Evolutionary conservation across 2,113 vertebrate species (phyloP), one percentile per base, ranked within the genome.

Genomic region (Eudyptes chrysolophus): DNA sequence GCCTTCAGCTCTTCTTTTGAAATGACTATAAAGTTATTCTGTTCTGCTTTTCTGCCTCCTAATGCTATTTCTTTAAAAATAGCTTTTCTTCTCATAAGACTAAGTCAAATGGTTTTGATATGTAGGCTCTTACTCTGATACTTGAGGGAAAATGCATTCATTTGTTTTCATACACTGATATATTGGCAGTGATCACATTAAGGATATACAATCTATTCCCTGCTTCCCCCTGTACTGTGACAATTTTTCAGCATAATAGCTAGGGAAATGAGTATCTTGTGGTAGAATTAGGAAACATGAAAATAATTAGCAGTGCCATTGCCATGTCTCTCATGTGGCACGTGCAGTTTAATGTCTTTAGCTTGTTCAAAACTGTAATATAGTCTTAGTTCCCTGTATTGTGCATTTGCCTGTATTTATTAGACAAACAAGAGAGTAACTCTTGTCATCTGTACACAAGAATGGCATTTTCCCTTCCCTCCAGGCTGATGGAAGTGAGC

Each of bases 161-260:
- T 90, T 91, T 91, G 48, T 96, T 95, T 97, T 80, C 87, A 65
- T 51, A 48, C 52, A 57, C 70, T 88, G 87, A 66, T 92, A 46
- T 25, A 89, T 55, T 84, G 89, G 44, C 54, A 95, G 77, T 4
- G 32, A 86, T 94, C 64, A 57, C 49, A 55, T 91, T 69, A 82
- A 40, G 52, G n/a, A 78, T 88, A 64, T 22, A n/a, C 22, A 71
- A 42, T 25, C 16, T 96, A 81, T 72, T 96, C 80, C 92, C 82
- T 87, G 38, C 51, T 77, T 94, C 51, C 38, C 48, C 30, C n/a
- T 60, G 51, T 36, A 46, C 22, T 79, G 40, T 90, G 92, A 84
- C 55, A 72, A 54, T 74, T 95, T 90, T 84, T 55, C 44, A 90
- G 25, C 55, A 80, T 84, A 87, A 91, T 71, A 94, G 62, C 69